Conservation (phyloP, 2,888 invertebrate species). For the Dryomyza anilis region DNA sequence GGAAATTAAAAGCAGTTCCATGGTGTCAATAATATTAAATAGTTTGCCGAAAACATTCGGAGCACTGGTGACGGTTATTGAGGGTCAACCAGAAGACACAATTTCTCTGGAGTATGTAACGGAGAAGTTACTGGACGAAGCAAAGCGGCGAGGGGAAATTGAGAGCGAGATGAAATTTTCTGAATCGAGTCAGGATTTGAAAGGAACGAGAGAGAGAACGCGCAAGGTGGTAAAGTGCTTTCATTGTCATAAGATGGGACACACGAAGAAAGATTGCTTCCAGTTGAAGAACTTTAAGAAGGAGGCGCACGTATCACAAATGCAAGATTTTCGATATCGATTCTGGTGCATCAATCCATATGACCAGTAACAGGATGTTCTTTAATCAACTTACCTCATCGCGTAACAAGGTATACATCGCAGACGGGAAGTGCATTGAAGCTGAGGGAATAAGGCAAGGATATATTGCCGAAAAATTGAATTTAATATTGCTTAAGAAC, state of each 20-base stretch:
- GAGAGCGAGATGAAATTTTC: not conserved
- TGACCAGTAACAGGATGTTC: not conserved
- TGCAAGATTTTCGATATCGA: not conserved
- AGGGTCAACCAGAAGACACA: not conserved
- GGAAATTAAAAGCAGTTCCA: not conserved
- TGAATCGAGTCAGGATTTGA: not conserved
- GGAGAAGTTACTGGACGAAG: not conserved
- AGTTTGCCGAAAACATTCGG: not conserved
- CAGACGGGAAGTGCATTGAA: not conserved
- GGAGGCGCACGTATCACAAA: not conserved
- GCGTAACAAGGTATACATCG: not conserved
- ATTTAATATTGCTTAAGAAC: not conserved
- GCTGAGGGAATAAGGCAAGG: not conserved
- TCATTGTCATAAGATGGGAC: not conserved
- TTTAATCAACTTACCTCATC: not conserved
- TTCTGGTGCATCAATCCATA: not conserved
- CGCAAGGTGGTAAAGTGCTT: not conserved
- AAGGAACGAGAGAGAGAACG: not conserved
- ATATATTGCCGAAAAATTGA: not conserved
- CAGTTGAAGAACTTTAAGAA: not conserved
- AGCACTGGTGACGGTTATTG: not conserved
- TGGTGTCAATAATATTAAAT: not conserved
- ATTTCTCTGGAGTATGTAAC: not conserved
- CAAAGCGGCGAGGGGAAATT: not conserved
- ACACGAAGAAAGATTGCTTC: not conserved